Conservation (phyloP, 2,113 vertebrate species). For the Conger conger region DNA sequence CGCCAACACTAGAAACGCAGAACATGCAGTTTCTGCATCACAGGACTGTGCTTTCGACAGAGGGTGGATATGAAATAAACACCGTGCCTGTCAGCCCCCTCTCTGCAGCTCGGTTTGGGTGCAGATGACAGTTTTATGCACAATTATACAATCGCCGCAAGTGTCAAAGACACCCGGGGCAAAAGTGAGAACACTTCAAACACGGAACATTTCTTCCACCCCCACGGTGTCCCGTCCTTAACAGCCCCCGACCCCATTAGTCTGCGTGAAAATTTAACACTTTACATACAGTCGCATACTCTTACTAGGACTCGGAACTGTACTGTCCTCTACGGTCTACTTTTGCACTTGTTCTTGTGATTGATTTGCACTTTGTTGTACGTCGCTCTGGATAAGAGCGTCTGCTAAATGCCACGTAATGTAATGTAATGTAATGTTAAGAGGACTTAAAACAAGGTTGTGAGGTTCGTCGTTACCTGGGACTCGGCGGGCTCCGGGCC, state of each 20-base stretch:
- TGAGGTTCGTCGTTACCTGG: constrained; percentile 45
- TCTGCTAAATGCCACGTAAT: too few species aligned
- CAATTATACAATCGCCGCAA: neutral
- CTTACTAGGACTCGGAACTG: too few species aligned
- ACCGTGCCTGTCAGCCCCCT: neutral
- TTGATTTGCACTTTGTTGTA: too few species aligned
- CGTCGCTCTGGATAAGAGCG: too few species aligned
- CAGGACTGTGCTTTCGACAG: neutral
- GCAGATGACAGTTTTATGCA: neutral
- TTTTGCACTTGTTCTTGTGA: too few species aligned
- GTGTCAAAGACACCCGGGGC: neutral
- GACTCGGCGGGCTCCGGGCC: constrained; percentile 65
- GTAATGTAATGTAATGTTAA: too few species aligned
- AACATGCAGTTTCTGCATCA: too few species aligned
- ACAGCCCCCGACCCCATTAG: too few species aligned
- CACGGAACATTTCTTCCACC: neutral
- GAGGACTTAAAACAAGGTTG: neutral
- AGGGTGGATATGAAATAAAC: neutral
- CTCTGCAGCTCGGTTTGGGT: neutral
- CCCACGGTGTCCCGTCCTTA: neutral
- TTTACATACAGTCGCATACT: too few species aligned
- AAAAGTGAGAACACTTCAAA: neutral
- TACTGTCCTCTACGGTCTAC: too few species aligned
- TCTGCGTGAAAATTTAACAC: constrained; percentile 16
- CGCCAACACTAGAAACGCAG: neutral